Conservation (phyloP, 1,140 invertebrate genomes). For the Drosophila subpulchrella region DNA sequence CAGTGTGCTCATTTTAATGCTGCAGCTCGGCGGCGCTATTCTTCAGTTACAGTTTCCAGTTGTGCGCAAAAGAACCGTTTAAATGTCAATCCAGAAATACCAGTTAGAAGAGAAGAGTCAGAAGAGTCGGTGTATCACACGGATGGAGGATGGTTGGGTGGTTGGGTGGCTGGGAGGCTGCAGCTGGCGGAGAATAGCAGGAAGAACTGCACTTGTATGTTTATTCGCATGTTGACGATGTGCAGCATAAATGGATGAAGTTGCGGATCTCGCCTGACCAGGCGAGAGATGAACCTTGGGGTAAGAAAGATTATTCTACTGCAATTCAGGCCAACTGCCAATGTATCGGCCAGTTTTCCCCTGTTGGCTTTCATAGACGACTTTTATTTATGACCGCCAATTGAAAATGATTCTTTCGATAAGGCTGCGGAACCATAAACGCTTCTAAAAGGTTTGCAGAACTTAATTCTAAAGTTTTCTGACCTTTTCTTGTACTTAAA, state of each 20-base stretch:
- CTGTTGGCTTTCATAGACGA: slow-evolving; percentile 18
- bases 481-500: not conserved
- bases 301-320: slow-evolving; percentile 44
- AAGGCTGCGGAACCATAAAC: slow-evolving; percentile 8
- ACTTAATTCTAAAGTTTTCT: not conserved
- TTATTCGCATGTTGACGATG: slow-evolving; percentile 70
- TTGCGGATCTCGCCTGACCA: slow-evolving; percentile 55
- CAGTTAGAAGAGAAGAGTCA: slow-evolving; percentile 77
- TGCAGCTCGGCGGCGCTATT: slow-evolving; percentile 53
- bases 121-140: slow-evolving; percentile 64
- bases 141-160: slow-evolving; percentile 9
- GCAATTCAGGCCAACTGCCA: slow-evolving; percentile 72
- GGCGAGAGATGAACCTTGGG: slow-evolving; percentile 58
- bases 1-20: slow-evolving; percentile 80
- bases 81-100: slow-evolving; percentile 84
- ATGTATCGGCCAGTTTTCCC: slow-evolving; percentile 36
- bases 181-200: slow-evolving; percentile 49
- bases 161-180: not conserved
- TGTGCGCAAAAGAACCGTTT: slow-evolving; percentile 83
- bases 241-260: slow-evolving; percentile 68
- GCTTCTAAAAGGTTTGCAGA: slow-evolving; percentile 3
- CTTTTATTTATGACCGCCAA: slow-evolving; percentile 24
- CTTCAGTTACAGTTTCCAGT: slow-evolving; percentile 71
- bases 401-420: slow-evolving; percentile 26
- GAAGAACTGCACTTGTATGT: slow-evolving; percentile 77